Percentiles rank a stretch among this genome's conserved stretches.
Conservation (phyloP, 2,797 vertebrate species). For the Argya squamiceps region DNA sequence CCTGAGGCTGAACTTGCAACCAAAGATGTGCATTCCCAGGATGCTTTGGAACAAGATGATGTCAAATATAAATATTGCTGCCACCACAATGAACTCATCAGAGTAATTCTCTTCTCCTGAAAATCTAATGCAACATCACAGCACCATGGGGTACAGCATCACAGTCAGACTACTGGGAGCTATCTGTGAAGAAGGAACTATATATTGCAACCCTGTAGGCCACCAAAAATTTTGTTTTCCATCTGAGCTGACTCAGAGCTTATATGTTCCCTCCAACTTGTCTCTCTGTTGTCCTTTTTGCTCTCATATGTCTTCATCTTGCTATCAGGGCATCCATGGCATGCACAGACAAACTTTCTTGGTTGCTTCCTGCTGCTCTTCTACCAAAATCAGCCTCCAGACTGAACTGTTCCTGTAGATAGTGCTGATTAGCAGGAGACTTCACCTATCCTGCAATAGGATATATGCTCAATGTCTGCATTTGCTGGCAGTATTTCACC, state of each 20-base stretch:
- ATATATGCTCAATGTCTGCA: background rate
- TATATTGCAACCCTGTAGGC: background rate
- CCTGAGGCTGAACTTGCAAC: conserved; percentile 96
- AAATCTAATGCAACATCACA: background rate
- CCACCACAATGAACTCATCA: background rate
- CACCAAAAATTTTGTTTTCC: background rate
- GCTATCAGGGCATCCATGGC: background rate
- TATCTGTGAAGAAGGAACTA: background rate
- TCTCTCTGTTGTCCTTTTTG: background rate
- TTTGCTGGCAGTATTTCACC: background rate
- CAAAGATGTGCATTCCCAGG: conserved; percentile 97
- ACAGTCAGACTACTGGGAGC: background rate
- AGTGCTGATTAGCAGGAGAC: background rate
- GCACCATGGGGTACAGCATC: background rate
- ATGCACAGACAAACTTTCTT: background rate
- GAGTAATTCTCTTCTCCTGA: background rate
- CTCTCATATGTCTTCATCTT: background rate
- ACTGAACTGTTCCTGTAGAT: background rate
- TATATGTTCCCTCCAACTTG: background rate
- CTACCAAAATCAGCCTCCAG: background rate
- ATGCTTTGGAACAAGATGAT: conserved; percentile 78
- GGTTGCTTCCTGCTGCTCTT: background rate
- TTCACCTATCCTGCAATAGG: background rate
- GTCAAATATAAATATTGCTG: background rate
- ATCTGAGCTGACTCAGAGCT: background rate